Base-by-base conservation (phyloP, 2,113 vertebrate genomes). In the Tretioscincus oriximinensis region DNA sequence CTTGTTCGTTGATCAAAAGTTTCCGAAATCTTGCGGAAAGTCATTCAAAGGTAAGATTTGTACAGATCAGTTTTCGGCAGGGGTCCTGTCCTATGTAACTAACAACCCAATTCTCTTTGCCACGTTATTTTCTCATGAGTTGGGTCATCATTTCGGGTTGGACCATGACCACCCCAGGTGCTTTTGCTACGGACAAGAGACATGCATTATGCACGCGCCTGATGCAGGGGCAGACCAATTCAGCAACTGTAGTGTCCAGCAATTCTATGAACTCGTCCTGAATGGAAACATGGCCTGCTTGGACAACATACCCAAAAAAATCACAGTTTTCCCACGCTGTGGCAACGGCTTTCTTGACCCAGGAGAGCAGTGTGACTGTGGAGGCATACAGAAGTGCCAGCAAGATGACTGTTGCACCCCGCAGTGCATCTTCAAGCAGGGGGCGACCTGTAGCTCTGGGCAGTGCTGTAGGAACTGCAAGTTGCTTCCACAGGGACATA, bases 191-290 rank as follows among this genome's bases (percentile, higher is more conserved):
- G 7, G 24, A 2, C 21, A 24, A 0, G 74, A 1, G 0, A 88
- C 76, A 29, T 89, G 81, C 0, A 47, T 84, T 7, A n/a, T 1
- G 0, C 84, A 79, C 1, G 49, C 76, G 0, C n/a, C 6, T 0
- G 2, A 51, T 0, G 0, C 20, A 0, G 1, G 31, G 0, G 10
- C 61, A 21, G 28, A n/a, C 9, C 47, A 54, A 29, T 90, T 90
- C 83, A 93, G 91, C 31, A 88, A 91, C 16, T 93, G 91, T 72
- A 93, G 91, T 58, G 18, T 12, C 45, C 74, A 16, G 1, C 1
- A 3, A 1, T 74, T 21, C 24, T 1, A 9, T n/a, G 54, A 61
- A 2, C 67, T 83, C 18, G 4, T 49, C 1, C 0, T 58, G 1
- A 8, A 20, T 1, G 6, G 16, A 1, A 21, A 22, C 0, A 73